phyloP scores from a whole-genome alignment of 1,140 invertebrate genomes.

The Diuraphis noxia region DNA sequence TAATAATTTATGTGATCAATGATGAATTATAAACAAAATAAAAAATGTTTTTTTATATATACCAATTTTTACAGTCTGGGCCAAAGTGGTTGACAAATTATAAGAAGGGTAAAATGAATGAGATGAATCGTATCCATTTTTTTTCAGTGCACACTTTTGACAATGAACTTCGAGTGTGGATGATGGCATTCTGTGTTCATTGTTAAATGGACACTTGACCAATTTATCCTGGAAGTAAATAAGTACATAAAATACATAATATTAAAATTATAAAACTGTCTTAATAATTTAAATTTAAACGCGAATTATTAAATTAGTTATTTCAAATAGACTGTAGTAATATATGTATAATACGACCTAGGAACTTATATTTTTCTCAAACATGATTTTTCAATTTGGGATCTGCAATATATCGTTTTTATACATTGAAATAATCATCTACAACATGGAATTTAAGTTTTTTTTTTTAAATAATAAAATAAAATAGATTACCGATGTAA shows the following conservation, averaged over 20 bases:
- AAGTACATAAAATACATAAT: background rate
- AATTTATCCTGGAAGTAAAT: constrained; percentile 16
- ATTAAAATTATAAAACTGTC: background rate
- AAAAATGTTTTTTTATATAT: background rate
- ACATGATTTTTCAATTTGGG: no score
- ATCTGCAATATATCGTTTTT: no score
- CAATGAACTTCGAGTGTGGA: constrained; percentile 23
- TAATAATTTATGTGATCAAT: background rate
- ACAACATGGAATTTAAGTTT: no score
- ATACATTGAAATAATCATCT: no score
- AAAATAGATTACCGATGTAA: no score
- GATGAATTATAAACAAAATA: background rate
- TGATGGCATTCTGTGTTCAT: constrained; percentile 16
- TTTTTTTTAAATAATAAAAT: no score
- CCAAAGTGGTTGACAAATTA: background rate
- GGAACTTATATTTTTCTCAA: no score
- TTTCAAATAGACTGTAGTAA: background rate
- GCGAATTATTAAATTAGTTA: background rate
- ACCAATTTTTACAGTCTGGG: background rate
- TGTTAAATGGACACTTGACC: constrained; percentile 26
- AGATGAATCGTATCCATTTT: constrained; percentile 32
- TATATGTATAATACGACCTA: background rate
- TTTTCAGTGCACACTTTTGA: background rate
- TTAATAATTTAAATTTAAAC: background rate
- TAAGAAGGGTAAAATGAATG: constrained; percentile 11